Base-by-base conservation (phyloP, 2,797 vertebrate genomes). In the Dryobates pubescens region DNA sequence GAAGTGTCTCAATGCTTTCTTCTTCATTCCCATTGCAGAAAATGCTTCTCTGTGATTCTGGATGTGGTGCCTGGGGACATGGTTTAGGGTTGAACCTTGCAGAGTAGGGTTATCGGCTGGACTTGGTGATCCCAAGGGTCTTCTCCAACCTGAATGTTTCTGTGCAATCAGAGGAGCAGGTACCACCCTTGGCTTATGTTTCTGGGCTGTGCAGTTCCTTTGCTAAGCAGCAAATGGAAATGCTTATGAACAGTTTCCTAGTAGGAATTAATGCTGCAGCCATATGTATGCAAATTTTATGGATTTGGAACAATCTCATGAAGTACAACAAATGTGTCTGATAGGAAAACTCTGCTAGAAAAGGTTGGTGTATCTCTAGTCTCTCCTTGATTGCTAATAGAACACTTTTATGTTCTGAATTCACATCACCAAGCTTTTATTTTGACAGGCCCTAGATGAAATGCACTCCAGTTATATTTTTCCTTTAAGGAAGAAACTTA, bases 301-400 rank as follows among this genome's bases (percentile, higher is more conserved):
- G 91, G 80, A 96, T 96, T 96, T 96, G 88, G 94, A 96, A 94
- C 95, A 94, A 65, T 77, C 81, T 94, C 51, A 70, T 82, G 87
- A 82, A 95, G 85, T 95, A 91, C 96, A 95, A 91, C 92, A 95
- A 96, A 94, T 94, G 91, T 27, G 64, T 79, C 86, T 96, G 90
- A 92, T 96, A 91, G 92, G 89, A 87, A 88, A 95, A 74, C 68
- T 87, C 13, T 59, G 16, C 83, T 77, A 62, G 89, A 57, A 73
- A 92, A 95, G 80, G 89, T 73, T 63, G 88, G 88, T 96, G 59
- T 79, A 70, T 94, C 89, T 91, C 93, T 90, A 95, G 82, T 94
- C 90, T 94, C 88, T 83, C 85, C 93, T 78, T 96, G 94, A 95
- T 95, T 96, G 94, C 69, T 96, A 96, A 95, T 92, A 85, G 93